Conservation (phyloP, 2,888 invertebrate species). For the Pterostichus niger region DNA sequence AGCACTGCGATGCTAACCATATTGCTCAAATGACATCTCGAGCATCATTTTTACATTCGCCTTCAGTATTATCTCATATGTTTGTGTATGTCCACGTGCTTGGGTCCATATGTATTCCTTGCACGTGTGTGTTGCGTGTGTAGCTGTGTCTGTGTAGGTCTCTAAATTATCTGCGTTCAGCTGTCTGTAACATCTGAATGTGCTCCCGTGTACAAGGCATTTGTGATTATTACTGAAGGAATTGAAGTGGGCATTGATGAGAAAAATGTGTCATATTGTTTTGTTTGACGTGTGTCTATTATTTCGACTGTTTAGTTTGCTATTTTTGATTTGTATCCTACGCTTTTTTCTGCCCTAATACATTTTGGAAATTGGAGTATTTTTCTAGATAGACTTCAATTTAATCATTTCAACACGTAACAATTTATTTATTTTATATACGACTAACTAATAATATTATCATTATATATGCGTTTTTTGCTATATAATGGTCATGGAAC, state of each 20-base stretch:
- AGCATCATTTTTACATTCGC: neutral
- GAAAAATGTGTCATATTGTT: slow-evolving; percentile 23
- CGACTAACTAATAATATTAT: too few species aligned
- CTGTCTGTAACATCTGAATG: slow-evolving; percentile 59
- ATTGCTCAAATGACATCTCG: neutral
- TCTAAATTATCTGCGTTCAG: slow-evolving; percentile 52
- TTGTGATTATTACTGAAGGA: slow-evolving; percentile 15
- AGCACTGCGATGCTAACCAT: neutral
- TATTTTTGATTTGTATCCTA: too few species aligned
- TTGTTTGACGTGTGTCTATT: slow-evolving; percentile 16
- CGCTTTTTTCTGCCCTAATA: too few species aligned
- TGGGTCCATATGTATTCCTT: neutral
- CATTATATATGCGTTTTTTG: too few species aligned
- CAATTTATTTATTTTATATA: too few species aligned
- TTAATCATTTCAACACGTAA: too few species aligned
- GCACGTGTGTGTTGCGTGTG: slow-evolving; percentile 1
- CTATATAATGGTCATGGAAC: too few species aligned
- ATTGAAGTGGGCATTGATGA: slow-evolving; percentile 27
- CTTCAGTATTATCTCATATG: too few species aligned
- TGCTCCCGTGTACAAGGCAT: slow-evolving; percentile 21
- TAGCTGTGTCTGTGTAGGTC: neutral
- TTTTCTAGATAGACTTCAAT: too few species aligned
- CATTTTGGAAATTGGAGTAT: too few species aligned
- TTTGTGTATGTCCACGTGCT: too few species aligned
- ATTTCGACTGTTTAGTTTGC: neutral